Base-by-base conservation (phyloP, 2,888 invertebrate species). In the Belgica antarctica region DNA sequence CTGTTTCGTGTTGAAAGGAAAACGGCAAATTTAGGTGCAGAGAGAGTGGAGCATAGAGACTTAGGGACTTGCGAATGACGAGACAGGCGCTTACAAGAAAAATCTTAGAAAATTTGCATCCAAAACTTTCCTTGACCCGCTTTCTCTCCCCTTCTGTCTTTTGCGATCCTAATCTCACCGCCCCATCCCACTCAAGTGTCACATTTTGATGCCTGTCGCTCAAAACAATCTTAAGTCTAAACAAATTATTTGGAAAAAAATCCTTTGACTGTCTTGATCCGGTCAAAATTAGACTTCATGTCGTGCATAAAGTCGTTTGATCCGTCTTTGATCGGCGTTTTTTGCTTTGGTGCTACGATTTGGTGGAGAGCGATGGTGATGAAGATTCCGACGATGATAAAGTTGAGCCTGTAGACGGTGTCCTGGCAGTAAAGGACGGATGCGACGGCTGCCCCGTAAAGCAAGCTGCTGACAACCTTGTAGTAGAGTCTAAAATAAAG, bases 361-460 rank as follows among this genome's bases (percentile, higher is more conserved):
- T 88, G 87, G 75, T 87, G 87, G 5, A 83, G 22, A 2, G 84
- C 82, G 25, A 87, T 81, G 2, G 85, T 72, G 2, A 80, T 76
- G 74, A 87, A 84, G 73, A 83, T 81, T 4, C 81, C 77, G 15
- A 85, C 80, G 52, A 88, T 79, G 27, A 86, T 79, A 74, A 84
- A 85, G 75, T 85, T 86, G 5, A 89, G 80, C 15, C 86, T 80
- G 73, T 84, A 83, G 4, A 88, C 75, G 0, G 85, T 84, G 62
- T 85, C 80, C 19, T 87, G 85, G 1, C 86, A 85, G 72, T 86
- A 82, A 4, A 85, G 79, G 71, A 89, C 76, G 62, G 83, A 81
- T 24, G 83, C 76, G 5, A 85, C 78, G 15, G 86, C 84, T 74
- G 84, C 77, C 0, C 80, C 75, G 72, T 85, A 85, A 15, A 87